Evolutionary conservation across 2,797 vertebrate species (phyloP).

Genomic region (Luscinia luscinia): DNA sequence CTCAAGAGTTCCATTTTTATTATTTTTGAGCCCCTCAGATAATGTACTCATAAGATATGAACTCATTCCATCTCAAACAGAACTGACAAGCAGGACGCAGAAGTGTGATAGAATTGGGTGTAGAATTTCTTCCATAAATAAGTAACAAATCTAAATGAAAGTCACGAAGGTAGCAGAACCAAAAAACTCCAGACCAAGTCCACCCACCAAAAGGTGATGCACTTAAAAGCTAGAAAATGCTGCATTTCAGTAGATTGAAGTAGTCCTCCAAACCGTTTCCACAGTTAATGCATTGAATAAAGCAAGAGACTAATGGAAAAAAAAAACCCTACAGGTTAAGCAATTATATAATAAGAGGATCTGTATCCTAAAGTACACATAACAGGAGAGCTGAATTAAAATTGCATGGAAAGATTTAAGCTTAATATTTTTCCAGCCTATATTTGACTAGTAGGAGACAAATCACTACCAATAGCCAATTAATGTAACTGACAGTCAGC

Average conservation of each 20-base stretch:
- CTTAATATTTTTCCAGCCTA: neutral
- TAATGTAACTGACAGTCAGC: neutral
- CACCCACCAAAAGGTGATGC: neutral
- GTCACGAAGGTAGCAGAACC: neutral
- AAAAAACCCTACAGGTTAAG: neutral
- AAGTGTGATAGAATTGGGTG: neutral
- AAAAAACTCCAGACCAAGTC: neutral
- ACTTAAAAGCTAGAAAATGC: neutral
- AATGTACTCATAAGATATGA: neutral
- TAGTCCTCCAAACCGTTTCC: neutral
- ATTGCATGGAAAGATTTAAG: neutral
- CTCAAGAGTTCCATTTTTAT: neutral
- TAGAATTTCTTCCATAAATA: neutral
- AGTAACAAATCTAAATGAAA: neutral
- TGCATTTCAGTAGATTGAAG: neutral
- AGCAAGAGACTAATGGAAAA: neutral
- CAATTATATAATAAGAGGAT: slow-evolving; percentile 10
- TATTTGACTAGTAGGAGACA: neutral
- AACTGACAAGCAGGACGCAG: neutral
- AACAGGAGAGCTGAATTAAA: slow-evolving; percentile 26
- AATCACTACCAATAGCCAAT: slow-evolving; percentile 28
- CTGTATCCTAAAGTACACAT: neutral
- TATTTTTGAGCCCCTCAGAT: neutral
- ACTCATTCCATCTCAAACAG: neutral
- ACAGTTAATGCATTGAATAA: neutral